Conservation (phyloP, 2,888 invertebrate species). For the Archips xylosteana region DNA sequence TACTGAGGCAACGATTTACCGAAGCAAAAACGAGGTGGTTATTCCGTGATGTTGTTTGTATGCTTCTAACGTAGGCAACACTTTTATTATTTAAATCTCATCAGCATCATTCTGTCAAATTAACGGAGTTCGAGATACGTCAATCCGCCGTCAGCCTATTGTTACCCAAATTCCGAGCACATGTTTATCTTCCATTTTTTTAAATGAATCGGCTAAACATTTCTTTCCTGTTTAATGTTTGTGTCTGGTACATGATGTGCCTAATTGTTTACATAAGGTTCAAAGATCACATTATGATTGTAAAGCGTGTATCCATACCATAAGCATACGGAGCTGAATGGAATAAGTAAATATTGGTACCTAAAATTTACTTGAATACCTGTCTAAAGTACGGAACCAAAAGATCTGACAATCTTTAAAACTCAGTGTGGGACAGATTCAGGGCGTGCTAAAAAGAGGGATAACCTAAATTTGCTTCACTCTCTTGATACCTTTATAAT, state of each 20-base stretch:
- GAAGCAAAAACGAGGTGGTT: neutral
- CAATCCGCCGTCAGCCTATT: slow-evolving; percentile 5
- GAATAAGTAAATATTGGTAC: neutral
- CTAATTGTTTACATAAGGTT: slow-evolving; percentile 7
- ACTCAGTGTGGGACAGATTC: neutral
- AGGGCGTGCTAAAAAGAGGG: neutral
- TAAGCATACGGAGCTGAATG: neutral
- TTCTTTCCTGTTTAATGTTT: slow-evolving; percentile 28
- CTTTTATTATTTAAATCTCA: slow-evolving; percentile 5
- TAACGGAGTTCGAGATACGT: slow-evolving; percentile 1
- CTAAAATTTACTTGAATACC: too few species aligned
- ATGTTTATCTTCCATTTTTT: slow-evolving; percentile 2
- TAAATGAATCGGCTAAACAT: slow-evolving; percentile 15
- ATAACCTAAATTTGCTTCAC: neutral
- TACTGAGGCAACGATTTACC: neutral
- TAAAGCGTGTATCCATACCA: neutral
- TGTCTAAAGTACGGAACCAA: too few species aligned
- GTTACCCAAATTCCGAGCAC: slow-evolving; percentile 4
- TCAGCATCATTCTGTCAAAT: neutral
- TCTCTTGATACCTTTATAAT: neutral
- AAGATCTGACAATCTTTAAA: neutral
- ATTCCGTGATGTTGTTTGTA: neutral
- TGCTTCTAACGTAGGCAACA: neutral
- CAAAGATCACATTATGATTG: neutral
- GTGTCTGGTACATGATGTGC: slow-evolving; percentile 6